Conservation (phyloP, 2,888 invertebrate species). For the Nephrotoma appendiculata region DNA sequence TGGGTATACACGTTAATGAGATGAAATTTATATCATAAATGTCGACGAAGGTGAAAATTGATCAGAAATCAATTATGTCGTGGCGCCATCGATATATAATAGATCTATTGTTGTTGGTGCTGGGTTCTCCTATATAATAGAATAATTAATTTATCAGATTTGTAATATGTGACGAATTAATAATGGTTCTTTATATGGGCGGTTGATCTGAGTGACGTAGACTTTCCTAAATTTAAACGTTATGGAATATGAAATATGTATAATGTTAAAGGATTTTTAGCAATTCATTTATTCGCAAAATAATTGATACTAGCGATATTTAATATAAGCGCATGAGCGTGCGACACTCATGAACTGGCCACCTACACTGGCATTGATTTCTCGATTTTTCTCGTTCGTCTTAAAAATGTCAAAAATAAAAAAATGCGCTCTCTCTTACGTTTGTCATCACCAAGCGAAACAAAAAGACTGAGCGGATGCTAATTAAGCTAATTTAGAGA, state of each 20-base stretch:
- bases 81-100: not conserved
- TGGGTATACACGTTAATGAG: not conserved
- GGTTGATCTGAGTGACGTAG: not conserved
- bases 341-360: no score
- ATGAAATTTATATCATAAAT: not conserved
- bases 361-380: no score
- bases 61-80: not conserved
- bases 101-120: not conserved
- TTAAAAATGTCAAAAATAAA: no score
- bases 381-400: no score
- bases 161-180: not conserved
- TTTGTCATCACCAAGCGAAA: no score
- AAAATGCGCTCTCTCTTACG: no score
- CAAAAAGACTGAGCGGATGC: no score
- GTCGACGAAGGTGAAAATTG: not conserved
- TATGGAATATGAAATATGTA: not conserved
- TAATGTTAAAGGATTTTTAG: no score
- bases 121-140: not conserved
- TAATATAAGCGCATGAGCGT: no score
- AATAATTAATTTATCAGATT: not conserved
- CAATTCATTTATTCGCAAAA: no score
- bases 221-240: not conserved
- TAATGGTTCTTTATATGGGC: not conserved
- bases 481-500: no score
- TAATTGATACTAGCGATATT: no score